phyloP scores from a whole-genome alignment of 2,113 vertebrate species.

The Tragelaphus strepsiceros region DNA sequence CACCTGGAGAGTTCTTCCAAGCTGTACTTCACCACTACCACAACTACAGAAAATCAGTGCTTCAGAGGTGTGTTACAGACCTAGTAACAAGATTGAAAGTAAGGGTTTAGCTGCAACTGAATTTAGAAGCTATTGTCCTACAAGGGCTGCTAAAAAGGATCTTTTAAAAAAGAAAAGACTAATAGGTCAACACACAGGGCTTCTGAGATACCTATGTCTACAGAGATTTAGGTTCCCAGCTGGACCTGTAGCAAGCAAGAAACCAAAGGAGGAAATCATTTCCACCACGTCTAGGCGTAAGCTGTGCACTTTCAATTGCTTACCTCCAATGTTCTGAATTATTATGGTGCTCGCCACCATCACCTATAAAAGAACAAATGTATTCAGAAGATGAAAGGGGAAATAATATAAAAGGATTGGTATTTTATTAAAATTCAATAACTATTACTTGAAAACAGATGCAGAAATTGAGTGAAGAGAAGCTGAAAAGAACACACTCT shows the following conservation, averaged over 20 bases:
- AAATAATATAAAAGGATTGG: conserved; percentile 33
- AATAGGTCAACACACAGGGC: not conserved
- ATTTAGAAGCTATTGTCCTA: not conserved
- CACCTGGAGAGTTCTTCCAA: not conserved
- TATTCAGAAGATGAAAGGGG: conserved; percentile 44
- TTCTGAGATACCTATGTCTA: not conserved
- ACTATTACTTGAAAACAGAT: conserved; percentile 30
- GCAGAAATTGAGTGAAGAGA: not conserved
- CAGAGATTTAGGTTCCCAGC: not conserved
- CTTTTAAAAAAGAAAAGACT: not conserved
- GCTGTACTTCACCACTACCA: not conserved
- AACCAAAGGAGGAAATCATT: not conserved
- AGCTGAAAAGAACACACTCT: conserved; percentile 10
- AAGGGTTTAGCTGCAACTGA: not conserved
- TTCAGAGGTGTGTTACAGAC: not conserved
- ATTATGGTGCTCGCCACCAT: conserved; percentile 90
- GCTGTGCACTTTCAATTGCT: conserved; percentile 67
- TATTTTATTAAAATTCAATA: conserved; percentile 42
- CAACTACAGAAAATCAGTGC: not conserved
- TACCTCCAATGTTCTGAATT: conserved; percentile 96
- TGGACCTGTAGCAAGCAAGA: not conserved
- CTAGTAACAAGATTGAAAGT: not conserved
- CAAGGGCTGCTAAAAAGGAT: not conserved
- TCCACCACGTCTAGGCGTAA: not conserved
- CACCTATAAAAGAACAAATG: conserved; percentile 81